Evolutionary conservation across 2,113 vertebrate species (phyloP).

Genomic region (Urocitellus parryii): DNA sequence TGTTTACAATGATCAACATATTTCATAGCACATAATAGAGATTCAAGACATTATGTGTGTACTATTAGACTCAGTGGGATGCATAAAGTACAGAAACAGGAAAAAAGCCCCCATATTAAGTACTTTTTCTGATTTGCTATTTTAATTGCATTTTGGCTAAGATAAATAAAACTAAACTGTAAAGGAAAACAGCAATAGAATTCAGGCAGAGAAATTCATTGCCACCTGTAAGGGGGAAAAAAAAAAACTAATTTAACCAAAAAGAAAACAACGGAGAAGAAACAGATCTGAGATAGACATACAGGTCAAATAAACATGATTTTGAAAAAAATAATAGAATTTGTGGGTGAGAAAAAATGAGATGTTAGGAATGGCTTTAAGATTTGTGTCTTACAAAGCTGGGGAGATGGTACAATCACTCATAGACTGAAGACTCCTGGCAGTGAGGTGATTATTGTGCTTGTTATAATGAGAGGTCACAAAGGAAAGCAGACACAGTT

Average conservation of each 20-base stretch:
- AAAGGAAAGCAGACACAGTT: neutral
- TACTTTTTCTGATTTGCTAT: neutral
- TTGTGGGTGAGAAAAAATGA: neutral
- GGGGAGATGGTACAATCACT: neutral
- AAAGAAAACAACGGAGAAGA: neutral
- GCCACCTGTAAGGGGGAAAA: neutral
- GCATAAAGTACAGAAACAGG: neutral
- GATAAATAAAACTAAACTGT: neutral
- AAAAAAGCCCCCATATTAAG: neutral
- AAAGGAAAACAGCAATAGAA: neutral
- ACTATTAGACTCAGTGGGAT: neutral
- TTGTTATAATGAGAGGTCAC: fast-evolving
- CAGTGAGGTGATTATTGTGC: neutral
- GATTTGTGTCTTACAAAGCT: neutral
- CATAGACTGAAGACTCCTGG: too few species aligned
- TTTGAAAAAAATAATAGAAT: neutral
- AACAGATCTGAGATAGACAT: neutral
- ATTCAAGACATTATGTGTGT: neutral
- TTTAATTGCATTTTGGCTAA: neutral
- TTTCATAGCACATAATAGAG: neutral
- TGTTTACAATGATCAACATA: neutral
- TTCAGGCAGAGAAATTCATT: neutral
- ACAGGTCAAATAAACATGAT: neutral
- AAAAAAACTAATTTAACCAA: neutral
- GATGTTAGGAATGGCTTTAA: neutral